Percentiles rank a stretch among this genome's conserved stretches.
phyloP scores from a whole-genome alignment of 1,140 invertebrate genomes.

The Drosophila pallidifrons region DNA sequence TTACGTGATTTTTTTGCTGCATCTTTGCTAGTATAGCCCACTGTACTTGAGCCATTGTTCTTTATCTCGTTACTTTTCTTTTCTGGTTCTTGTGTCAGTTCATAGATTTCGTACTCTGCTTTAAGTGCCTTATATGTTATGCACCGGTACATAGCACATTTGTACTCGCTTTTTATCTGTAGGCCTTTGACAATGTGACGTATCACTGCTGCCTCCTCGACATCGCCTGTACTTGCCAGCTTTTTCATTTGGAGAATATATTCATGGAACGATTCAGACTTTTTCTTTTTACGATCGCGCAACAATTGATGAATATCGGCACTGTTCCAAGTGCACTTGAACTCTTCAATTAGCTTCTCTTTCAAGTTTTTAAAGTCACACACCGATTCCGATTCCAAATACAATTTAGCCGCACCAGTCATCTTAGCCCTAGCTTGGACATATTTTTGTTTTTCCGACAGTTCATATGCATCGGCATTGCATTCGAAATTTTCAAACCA shows the following conservation, averaged over 20 bases:
- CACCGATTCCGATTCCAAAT: too few species aligned
- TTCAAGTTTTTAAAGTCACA: too few species aligned
- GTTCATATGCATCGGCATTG: too few species aligned
- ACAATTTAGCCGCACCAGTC: too few species aligned
- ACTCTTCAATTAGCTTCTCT: too few species aligned
- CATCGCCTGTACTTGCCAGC: neutral
- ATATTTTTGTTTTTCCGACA: too few species aligned
- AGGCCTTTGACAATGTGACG: neutral
- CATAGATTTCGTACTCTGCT: neutral
- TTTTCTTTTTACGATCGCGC: neutral
- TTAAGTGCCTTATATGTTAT: neutral
- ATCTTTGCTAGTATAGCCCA: too few species aligned
- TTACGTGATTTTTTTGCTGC: too few species aligned
- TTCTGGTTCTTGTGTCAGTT: too few species aligned
- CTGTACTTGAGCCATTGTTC: neutral
- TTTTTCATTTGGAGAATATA: neutral
- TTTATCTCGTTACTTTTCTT: neutral
- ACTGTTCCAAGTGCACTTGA: neutral
- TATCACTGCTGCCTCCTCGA: neutral
- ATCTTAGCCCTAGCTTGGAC: too few species aligned
- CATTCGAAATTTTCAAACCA: too few species aligned
- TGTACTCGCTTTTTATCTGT: neutral
- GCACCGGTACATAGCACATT: neutral
- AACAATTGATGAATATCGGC: neutral
- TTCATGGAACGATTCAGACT: neutral